These are phyloP conservation scores for Amblyjoppa proteus DNA, from an alignment of 2,888 invertebrate genomes.

Conservation along the genomic window DNA sequence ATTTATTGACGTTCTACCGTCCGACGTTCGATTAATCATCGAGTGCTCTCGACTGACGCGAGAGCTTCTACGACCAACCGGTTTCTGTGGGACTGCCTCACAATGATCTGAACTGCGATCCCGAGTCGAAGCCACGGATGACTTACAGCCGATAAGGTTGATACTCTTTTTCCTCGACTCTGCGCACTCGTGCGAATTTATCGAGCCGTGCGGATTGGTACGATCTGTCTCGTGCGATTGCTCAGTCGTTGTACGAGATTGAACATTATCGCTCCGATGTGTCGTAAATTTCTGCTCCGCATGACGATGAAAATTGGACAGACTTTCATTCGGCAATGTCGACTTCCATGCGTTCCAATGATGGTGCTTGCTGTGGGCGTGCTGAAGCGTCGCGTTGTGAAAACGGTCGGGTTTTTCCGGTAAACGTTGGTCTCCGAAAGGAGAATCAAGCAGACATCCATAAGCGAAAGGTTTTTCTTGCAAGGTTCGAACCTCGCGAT, in stretches of 20 bases:
- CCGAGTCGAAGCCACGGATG: not conserved
- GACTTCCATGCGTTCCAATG: slow-evolving; percentile 43
- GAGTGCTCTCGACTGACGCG: not conserved
- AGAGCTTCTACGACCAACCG: not conserved
- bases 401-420: slow-evolving; percentile 50
- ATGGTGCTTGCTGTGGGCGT: not conserved
- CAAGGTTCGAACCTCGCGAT: slow-evolving; percentile 21
- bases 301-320: slow-evolving; percentile 3
- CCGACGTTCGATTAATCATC: slow-evolving; percentile 14
- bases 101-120: not conserved
- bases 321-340: slow-evolving; percentile 41
- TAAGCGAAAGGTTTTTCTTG: slow-evolving; percentile 57
- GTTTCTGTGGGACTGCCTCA: not conserved
- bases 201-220: not conserved
- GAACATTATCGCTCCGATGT: not conserved
- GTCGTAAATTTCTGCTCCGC: not conserved
- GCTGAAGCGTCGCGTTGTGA: not conserved
- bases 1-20: slow-evolving; percentile 27
- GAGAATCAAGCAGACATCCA: slow-evolving; percentile 10
- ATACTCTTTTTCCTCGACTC: not conserved
- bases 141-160: slow-evolving; percentile 35
- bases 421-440: not conserved
- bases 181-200: not conserved
- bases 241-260: not conserved
- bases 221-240: not conserved